Evolutionary conservation across 2,888 invertebrate species (phyloP), one percentile per base, ranked within the genome.

Genomic region (Ptilodon capucinus): DNA sequence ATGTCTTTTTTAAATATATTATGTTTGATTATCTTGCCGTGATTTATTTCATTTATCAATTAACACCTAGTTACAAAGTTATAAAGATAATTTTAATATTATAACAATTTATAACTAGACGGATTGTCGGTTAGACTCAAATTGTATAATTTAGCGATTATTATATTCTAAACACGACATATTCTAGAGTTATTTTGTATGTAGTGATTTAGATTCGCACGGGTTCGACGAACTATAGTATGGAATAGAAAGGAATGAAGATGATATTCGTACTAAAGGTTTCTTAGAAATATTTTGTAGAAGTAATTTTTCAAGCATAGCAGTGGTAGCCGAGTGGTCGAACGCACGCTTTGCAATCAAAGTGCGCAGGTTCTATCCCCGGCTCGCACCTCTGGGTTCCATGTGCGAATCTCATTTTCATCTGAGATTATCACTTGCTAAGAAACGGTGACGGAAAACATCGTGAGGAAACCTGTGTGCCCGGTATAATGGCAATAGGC

Each of bases 161-260:
- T 52, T 38, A 36, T 51, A 64, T 64, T 64, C 64, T 25, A 25
- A 45, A 49, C 68, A 64, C 68, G 68, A 11, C 23, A 7, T 38
- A 43, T 28, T 34, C 46, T n/a, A 17, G 42, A 54, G 42, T 64
- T 64, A 57, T 54, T 44, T 57, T 18, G 13, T 36, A 42, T n/a
- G 44, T 40, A 4, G 30, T 40, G 40, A 59, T 56, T 46, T 43
- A 54, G 49, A 66, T 46, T 54, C 48, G 44, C 56, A 46, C 39
- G 47, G 17, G 62, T 49, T 55, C 51, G 42, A 4, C 6, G 7
- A 64, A 48, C 53, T 55, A n/a, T 7, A 17, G 1, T 19, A 11
- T 51, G 41, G 50, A 40, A 42, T 8, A 46, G 52, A 52, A 44
- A 18, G 11, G 6, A 11, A 8, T 54, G 28, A 51, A 58, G 54